Evolutionary conservation across 2,113 vertebrate genomes (phyloP).

Genomic region (Microcebus ravelobensis): DNA sequence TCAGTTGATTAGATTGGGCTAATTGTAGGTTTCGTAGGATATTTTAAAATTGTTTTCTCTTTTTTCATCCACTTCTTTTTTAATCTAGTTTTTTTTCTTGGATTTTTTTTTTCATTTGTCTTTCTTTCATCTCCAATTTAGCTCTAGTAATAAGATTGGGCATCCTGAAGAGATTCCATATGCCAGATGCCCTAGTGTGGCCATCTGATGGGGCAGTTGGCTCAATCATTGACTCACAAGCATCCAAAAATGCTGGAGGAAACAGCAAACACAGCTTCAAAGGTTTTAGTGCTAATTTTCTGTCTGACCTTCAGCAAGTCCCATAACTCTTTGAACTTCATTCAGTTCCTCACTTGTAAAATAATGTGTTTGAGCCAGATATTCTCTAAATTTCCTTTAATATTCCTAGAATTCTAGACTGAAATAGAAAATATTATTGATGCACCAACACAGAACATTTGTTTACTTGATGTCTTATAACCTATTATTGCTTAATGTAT

Average conservation of each 20-base stretch:
- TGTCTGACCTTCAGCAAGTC: background rate
- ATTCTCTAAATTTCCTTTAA: background rate
- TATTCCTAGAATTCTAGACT: background rate
- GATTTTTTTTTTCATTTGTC: background rate
- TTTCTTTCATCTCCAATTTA: slow-evolving; percentile 23
- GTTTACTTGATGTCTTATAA: background rate
- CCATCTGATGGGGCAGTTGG: slow-evolving; percentile 3
- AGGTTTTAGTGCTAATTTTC: background rate
- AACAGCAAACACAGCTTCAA: background rate
- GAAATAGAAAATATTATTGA: background rate
- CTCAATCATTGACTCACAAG: background rate
- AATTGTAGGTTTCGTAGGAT: background rate
- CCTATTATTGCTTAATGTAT: background rate
- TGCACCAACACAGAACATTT: background rate
- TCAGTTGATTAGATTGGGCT: background rate
- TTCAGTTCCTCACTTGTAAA: background rate
- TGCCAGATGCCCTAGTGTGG: background rate
- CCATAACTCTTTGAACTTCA: background rate
- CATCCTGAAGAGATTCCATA: slow-evolving; percentile 53
- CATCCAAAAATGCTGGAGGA: background rate
- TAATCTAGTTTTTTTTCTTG: background rate
- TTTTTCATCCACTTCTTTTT: background rate
- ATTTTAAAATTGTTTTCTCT: background rate
- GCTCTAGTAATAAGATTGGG: slow-evolving; percentile 10
- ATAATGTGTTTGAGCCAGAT: background rate